Evolutionary conservation across 2,888 invertebrate species (phyloP), one percentile per base, ranked within the genome.

Genomic region (Zele albiditarsus): DNA sequence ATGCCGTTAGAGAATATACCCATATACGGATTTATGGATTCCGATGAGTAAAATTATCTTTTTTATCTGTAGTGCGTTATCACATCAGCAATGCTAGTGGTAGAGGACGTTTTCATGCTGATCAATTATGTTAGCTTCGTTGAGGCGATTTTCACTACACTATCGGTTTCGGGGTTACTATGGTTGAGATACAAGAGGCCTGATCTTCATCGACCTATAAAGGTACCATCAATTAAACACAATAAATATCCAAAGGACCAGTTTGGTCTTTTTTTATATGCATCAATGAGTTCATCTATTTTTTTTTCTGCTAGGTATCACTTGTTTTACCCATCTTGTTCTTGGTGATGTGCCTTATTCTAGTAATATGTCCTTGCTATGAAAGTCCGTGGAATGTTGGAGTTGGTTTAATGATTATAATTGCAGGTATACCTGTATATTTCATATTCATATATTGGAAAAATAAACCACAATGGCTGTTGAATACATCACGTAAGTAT

Each of bases 81-180:
- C 82, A 97, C 98, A 0, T 90, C 98, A 77, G 90, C 93, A 71
- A 92, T 97, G 86, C 91, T 97, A 80, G 91, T 95, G 83, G 95
- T 95, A 63, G 93, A 94, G 86, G 95, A 98, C 89, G 94, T 97
- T 71, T 96, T 97, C 87, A 93, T 93, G 8, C 92, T 98, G 76
- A 97, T 98, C 85, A 96, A 97, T 88, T 97, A 96, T 90, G 95
- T 97, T 78, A 95, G 95, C 74, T 97, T 96, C 84, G 97, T 97
- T 74, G 98, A 98, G 90, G 95, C 97, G 73, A 89, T 97, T 53
- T 97, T 97, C 89, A 96, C 95, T 28, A 92, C 95, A 49, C 91
- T 95, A 79, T 97, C 97, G 28, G 95, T 98, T 5, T 92, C 94
- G 38, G 97, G 97, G 23, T 91, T 98, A 63, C 90, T 98, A 20